Conservation (phyloP, 2,888 invertebrate genomes). For the Allophyes oxyacanthae region DNA sequence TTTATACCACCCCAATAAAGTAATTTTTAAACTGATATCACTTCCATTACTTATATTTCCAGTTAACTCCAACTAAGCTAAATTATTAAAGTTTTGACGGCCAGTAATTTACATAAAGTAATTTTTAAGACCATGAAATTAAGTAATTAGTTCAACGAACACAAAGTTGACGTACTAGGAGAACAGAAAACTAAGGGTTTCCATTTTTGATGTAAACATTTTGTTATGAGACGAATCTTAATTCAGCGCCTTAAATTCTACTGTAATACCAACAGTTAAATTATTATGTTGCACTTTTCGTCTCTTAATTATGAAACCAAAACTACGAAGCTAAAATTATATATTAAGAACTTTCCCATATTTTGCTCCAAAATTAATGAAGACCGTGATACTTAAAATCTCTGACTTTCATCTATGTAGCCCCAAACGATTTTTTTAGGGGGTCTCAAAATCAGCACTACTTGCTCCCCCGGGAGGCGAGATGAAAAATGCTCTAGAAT, state of each 20-base stretch:
- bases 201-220: conserved; percentile 8
- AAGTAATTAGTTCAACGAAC: neutral
- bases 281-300: neutral
- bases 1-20: neutral
- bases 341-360: too few species aligned
- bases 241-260: neutral
- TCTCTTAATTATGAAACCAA: conserved; percentile 6
- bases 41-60: conserved; percentile 4
- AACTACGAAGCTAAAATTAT: neutral
- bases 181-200: neutral
- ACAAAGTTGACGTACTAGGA: neutral
- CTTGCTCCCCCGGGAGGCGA: neutral
- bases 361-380: neutral
- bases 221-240: neutral
- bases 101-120: neutral
- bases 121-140: conserved; percentile 7
- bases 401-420: neutral
- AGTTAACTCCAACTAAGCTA: neutral
- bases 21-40: neutral
- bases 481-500: conserved; percentile 1
- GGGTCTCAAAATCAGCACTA: neutral
- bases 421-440: neutral
- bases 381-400: neutral
- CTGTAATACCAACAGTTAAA: neutral
- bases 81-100: conserved; percentile 19